Conservation (phyloP, 2,113 vertebrate species). For the Corydoras maculifer region DNA sequence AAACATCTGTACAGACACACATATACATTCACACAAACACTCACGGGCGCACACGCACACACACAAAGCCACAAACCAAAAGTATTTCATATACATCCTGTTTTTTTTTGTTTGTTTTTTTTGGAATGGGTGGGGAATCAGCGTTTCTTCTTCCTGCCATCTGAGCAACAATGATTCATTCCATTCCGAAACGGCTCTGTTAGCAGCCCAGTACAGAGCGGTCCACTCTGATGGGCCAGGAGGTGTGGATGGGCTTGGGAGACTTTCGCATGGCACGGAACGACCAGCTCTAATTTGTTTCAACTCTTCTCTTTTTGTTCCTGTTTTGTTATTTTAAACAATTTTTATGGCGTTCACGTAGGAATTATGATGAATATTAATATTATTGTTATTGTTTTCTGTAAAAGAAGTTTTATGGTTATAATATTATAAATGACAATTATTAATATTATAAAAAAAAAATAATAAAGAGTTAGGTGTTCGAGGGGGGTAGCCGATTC, state of each 20-base stretch:
- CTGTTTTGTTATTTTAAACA: conserved; percentile 50
- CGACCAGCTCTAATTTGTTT: conserved; percentile 50
- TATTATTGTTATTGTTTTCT: conserved; percentile 66
- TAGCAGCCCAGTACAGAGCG: conserved; percentile 32
- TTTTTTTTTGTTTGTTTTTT: conserved; percentile 14
- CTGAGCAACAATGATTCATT: conserved; percentile 54
- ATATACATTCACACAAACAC: conserved; percentile 36
- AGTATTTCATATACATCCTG: conserved; percentile 62
- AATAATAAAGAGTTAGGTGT: conserved; percentile 57
- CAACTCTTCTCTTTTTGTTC: conserved; percentile 28
- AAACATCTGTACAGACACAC: conserved; percentile 34
- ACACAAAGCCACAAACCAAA: conserved; percentile 61
- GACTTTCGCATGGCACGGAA: conserved; percentile 53
- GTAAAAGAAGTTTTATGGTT: conserved; percentile 70
- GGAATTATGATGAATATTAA: conserved; percentile 69
- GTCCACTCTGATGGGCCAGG: conserved; percentile 31
- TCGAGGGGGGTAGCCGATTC: conserved; percentile 52
- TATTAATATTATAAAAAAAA: conserved; percentile 48
- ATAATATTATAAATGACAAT: conserved; percentile 56
- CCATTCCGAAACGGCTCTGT: conserved; percentile 53
- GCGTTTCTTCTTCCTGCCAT: conserved; percentile 26
- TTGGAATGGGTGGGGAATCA: conserved; percentile 20
- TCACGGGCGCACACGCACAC: conserved; percentile 41
- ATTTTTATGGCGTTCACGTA: conserved; percentile 71
- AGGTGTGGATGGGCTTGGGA: conserved; percentile 50